Evolutionary conservation across 2,888 invertebrate genomes (phyloP), one percentile per base, ranked within the genome.

Genomic region (Petrolisthes manimaculis): DNA sequence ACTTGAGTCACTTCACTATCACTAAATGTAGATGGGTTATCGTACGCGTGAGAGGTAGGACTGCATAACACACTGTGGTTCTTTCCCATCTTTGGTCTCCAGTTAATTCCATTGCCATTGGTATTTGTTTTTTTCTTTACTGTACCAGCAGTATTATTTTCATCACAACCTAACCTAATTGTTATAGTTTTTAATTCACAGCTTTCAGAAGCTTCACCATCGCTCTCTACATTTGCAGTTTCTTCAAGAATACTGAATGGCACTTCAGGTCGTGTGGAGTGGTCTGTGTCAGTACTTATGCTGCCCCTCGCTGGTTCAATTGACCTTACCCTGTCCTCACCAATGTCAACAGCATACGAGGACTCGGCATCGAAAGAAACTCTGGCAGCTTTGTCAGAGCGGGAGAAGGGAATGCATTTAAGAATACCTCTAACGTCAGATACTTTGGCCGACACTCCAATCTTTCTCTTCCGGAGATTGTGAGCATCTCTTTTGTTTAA

Each of bases 111-210:
- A 14, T 6, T 69, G 4, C 84, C 75, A 56, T 53, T n/a, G 4
- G 55, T 67, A 9, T 69, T 55, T 51, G 61, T 51, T 21, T 51
- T 81, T 8, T 37, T 21, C n/a, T 24, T 74, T 51, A 24, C 18
- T 14, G 55, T 8, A n/a, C 9, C 18, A 14, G 18, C 18, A 53
- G 24, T 69, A n/a, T 87, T 24, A n/a, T 21, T 51, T 18, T 84
- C 87, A 37, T 84, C 87, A 81, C 82, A 56, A 21, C 89, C 89
- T 78, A 89, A 83, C 53, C 85, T 81, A 18, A 89, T 89, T 56
- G 82, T 89, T 77, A 89, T 89, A 51, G 85, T 85, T 69, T 89
- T 89, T 55, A 89, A 21, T 78, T 89, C 89, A 82, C 89, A 89
- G 55, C 56, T 83, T 55, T 86, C 89, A 67, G 89, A 85, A 37